Percentiles rank a stretch among this genome's conserved stretches.
Evolutionary conservation across 2,113 vertebrate species (phyloP).

Genomic region (Eubucco bourcierii): DNA sequence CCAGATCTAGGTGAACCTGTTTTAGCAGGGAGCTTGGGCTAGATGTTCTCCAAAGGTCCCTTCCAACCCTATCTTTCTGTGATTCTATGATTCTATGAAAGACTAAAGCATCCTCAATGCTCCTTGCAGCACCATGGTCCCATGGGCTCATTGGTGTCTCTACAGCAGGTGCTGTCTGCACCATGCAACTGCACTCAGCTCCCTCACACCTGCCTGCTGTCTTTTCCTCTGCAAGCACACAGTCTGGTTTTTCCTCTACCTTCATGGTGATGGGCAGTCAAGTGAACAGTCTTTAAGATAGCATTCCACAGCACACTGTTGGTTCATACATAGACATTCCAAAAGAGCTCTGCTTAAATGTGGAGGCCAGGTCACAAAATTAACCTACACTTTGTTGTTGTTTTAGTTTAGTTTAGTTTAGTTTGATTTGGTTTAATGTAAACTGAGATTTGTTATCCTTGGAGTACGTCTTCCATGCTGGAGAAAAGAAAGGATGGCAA

Average conservation of each 20-base stretch:
- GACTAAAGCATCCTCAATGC: not conserved
- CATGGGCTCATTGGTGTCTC: not conserved
- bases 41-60: too few relatives aligned
- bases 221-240: not conserved
- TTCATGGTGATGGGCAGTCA: not conserved
- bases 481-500: not conserved
- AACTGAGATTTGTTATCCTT: not conserved
- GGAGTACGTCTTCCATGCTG: not conserved
- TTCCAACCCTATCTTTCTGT: too few relatives aligned
- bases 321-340: rapidly evolving
- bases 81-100: too few relatives aligned
- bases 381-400: not conserved
- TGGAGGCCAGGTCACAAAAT: not conserved
- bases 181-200: not conserved
- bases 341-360: not conserved
- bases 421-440: not conserved
- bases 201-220: not conserved
- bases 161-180: not conserved
- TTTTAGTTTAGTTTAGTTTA: not conserved
- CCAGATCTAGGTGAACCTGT: too few relatives aligned
- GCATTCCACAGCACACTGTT: rapidly evolving
- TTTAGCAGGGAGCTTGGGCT: too few relatives aligned
- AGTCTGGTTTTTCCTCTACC: not conserved
- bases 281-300: not conserved
- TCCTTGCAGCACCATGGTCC: not conserved